These are phyloP conservation scores for Tenthredo distinguenda DNA, from an alignment of 2,888 invertebrate species.

Conservation along the genomic window DNA sequence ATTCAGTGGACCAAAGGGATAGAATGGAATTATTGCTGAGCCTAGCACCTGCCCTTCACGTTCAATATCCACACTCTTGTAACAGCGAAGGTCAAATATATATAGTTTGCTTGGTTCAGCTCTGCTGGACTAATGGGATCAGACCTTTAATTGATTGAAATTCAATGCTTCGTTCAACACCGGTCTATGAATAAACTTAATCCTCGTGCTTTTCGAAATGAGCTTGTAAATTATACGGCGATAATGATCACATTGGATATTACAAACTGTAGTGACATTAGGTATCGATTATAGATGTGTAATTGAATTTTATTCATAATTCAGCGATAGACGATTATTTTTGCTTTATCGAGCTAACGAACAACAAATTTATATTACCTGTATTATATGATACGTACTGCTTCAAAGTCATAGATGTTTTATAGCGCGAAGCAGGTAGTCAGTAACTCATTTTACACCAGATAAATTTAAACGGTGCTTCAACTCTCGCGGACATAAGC, in stretches of 20 bases:
- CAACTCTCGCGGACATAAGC: neutral
- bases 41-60: neutral
- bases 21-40: neutral
- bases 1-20: neutral
- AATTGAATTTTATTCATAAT: neutral
- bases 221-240: neutral
- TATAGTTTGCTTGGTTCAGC: neutral
- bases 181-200: constrained; percentile 3
- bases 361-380: neutral
- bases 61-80: neutral
- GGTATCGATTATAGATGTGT: neutral
- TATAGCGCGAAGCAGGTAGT: neutral
- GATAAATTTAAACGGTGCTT: neutral
- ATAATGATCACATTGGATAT: neutral
- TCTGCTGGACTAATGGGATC: constrained; percentile 30
- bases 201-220: neutral
- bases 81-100: neutral
- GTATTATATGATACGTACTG: neutral
- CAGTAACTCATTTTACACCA: neutral
- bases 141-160: constrained; percentile 32
- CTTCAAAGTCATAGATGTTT: neutral
- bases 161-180: constrained; percentile 21
- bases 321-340: neutral
- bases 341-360: neutral
- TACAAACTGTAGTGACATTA: neutral